Base-by-base conservation (phyloP, 2,113 vertebrate species). In the Helogale parvula region DNA sequence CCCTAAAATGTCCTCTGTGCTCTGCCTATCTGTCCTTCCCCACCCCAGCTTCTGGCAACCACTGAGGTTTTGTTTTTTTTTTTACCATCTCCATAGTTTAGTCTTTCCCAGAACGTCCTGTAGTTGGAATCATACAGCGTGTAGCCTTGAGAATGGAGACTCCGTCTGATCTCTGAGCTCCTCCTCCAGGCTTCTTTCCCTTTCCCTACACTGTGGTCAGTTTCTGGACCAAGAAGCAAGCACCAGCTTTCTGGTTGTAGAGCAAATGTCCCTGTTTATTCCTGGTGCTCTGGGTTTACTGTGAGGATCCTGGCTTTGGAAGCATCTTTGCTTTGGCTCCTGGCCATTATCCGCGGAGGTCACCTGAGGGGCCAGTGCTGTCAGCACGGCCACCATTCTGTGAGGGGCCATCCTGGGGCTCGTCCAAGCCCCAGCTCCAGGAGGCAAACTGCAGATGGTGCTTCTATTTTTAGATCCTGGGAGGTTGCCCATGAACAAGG, bases 401-500 rank as follows among this genome's bases (percentile, higher is more conserved):
- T 54, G 25, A 90, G 60, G 74, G 88, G 25, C 93, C 96, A 76
- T 95, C 77, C 69, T 88, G 83, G 60, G 96, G 50, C 52, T 95
- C 16, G n/a, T 74, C 57, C 45, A 97, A 82, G 69, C 35, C 41
- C 66, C 86, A 86, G 76, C 74, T 97, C 80, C 45, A 74, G 76
- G 54, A 96, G 90, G 45, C 88, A 90, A 97, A 90, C 35, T 92
- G 92, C 97, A 98, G 97, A 98, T 97, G 98, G 90, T 23, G 90
- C 90, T 96, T 97, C 97, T 97, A 97, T 96, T 96, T 98, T 97
- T 97, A 97, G 95, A 54, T 77, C n/a, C 77, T 86, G 81, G 84
- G 63, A 82, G 90, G 38, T 89, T 88, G 85, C 63, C 63, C 71
- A 41, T 52, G 92, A 93, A 83, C 11, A 54, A 97, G 76, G 65